These are phyloP conservation scores for Chymomyza caudatula DNA, from an alignment of 2,888 invertebrate species.

Conservation along the genomic window DNA sequence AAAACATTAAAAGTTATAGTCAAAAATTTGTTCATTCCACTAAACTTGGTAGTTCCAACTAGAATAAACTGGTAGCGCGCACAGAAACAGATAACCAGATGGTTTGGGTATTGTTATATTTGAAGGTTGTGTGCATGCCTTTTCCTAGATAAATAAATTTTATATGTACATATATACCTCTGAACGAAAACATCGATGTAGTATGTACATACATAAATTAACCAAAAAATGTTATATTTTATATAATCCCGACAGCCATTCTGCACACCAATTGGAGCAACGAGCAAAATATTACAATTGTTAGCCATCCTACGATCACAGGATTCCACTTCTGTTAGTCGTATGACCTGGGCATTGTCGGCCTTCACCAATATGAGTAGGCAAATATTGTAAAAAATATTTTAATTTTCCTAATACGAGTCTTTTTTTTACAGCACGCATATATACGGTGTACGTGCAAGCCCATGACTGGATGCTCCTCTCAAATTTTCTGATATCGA, in stretches of 20 bases:
- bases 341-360: slow-evolving; percentile 90
- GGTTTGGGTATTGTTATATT: too few relatives aligned
- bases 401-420: background rate
- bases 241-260: slow-evolving; percentile 65
- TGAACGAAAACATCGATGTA: too few relatives aligned
- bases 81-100: too few relatives aligned
- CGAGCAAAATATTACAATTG: slow-evolving; percentile 89
- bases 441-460: slow-evolving; percentile 89
- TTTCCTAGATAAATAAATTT: too few relatives aligned
- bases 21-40: too few relatives aligned
- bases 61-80: too few relatives aligned
- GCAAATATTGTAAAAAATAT: slow-evolving; percentile 53
- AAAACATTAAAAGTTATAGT: too few relatives aligned
- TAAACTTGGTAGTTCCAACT: too few relatives aligned
- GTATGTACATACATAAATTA: background rate
- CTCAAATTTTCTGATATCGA: slow-evolving; percentile 86
- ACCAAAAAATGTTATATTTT: background rate
- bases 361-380: slow-evolving; percentile 89
- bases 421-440: slow-evolving; percentile 82
- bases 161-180: too few relatives aligned
- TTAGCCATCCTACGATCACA: slow-evolving; percentile 84
- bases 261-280: slow-evolving; percentile 85
- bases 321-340: slow-evolving; percentile 87
- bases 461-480: slow-evolving; percentile 86
- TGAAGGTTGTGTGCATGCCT: too few relatives aligned